phyloP scores from a whole-genome alignment of 2,797 vertebrate species.

The Otolemur crassicaudatus region DNA sequence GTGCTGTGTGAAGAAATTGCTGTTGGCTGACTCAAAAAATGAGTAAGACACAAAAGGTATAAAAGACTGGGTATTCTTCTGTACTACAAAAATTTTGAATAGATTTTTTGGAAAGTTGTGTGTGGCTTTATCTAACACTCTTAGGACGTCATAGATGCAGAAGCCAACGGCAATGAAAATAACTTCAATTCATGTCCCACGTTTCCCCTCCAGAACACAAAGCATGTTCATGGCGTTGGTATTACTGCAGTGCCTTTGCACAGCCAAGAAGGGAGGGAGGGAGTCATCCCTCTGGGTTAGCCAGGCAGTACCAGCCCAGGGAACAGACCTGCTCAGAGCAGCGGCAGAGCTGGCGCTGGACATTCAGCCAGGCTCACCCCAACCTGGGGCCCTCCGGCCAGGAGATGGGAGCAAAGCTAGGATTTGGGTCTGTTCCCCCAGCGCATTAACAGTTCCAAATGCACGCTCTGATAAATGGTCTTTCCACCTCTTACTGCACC shows the following conservation, averaged over 20 bases:
- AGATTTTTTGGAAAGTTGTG: conserved; percentile 17
- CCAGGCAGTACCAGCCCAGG: not conserved
- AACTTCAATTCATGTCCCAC: conserved; percentile 47
- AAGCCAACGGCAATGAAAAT: conserved; percentile 65
- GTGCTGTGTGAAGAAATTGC: not conserved
- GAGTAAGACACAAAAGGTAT: not conserved
- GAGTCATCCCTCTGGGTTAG: not conserved
- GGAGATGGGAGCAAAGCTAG: not conserved
- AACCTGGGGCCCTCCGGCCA: not conserved
- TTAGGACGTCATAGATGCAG: conserved; percentile 23
- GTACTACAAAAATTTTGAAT: conserved; percentile 27
- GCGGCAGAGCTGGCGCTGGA: not conserved
- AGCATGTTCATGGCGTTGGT: not conserved
- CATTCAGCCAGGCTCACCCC: not conserved
- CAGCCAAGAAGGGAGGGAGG: not conserved
- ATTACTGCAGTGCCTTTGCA: not conserved
- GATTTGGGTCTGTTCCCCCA: not conserved
- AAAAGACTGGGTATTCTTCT: conserved; percentile 16
- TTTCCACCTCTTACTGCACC: not conserved
- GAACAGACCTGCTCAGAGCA: not conserved
- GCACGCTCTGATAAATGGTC: not conserved
- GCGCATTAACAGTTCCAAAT: not conserved
- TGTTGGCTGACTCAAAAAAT: not conserved
- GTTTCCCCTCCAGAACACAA: conserved; percentile 8
- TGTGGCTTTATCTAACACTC: conserved; percentile 49